These are phyloP conservation scores for Tillus elongatus DNA, from an alignment of 2,888 invertebrate species.

Conservation along the genomic window DNA sequence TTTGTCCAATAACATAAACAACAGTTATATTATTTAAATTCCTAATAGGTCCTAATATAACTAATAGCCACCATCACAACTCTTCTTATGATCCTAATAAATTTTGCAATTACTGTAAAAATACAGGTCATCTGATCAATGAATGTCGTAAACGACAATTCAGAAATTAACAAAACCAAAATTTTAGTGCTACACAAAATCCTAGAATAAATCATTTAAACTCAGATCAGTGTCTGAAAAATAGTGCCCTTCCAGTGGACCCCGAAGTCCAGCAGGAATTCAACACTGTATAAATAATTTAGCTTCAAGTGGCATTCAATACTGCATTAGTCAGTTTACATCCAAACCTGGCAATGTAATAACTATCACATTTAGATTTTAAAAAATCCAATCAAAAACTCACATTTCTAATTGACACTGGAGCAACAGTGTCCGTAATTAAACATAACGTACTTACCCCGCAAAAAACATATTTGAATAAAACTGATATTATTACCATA, in stretches of 20 bases:
- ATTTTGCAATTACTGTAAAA: conserved; percentile 16
- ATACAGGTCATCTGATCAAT: conserved; percentile 10
- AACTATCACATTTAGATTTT: not conserved
- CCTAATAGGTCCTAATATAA: not conserved
- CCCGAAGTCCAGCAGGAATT: conserved; percentile 6
- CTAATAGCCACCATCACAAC: conserved; percentile 3
- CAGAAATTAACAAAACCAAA: not conserved
- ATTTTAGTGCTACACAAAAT: not conserved
- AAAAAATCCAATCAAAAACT: not conserved
- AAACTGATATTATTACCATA: not conserved
- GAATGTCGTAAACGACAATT: conserved; percentile 8
- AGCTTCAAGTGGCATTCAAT: not conserved
- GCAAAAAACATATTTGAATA: conserved; percentile 1
- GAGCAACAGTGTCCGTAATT: not conserved
- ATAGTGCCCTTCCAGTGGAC: conserved; percentile 9
- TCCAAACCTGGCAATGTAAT: not conserved
- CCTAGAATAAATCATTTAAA: conserved; percentile 11
- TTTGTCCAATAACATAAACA: not conserved
- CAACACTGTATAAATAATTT: conserved; percentile 7
- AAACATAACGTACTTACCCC: conserved; percentile 2
- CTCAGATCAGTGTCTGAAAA: conserved; percentile 1
- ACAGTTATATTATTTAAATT: not conserved
- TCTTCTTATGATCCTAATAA: conserved; percentile 5
- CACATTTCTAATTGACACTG: not conserved
- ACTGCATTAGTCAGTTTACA: not conserved